These are phyloP conservation scores for Calephelis virginiensis DNA, from an alignment of 1,140 invertebrate genomes.

Conservation along the genomic window DNA sequence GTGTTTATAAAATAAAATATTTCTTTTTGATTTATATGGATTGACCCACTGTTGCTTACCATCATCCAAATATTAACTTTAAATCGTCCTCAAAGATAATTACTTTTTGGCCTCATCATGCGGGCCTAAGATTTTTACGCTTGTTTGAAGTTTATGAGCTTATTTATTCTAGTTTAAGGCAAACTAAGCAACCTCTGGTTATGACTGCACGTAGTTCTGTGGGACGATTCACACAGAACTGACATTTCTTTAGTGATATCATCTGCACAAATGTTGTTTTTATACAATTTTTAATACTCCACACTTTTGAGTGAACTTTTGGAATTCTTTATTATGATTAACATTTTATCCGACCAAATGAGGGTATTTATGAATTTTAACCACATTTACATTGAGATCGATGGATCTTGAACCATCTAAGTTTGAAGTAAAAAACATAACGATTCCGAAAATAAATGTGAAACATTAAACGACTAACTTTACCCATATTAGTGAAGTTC, in stretches of 20 bases:
- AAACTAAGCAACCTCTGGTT: slow-evolving; percentile 20
- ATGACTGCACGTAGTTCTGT: slow-evolving; percentile 26
- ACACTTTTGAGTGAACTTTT: slow-evolving; percentile 58
- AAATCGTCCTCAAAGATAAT: slow-evolving; percentile 1
- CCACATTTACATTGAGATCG: background rate
- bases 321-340: slow-evolving; percentile 38
- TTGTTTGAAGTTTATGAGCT: slow-evolving; percentile 57
- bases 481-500: too few species aligned
- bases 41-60: too few species aligned
- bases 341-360: slow-evolving; percentile 25
- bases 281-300: slow-evolving; percentile 65
- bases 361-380: slow-evolving; percentile 3
- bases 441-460: too few species aligned
- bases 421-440: too few species aligned
- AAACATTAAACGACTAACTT: too few species aligned
- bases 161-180: slow-evolving; percentile 55
- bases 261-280: slow-evolving; percentile 54
- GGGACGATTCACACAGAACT: slow-evolving; percentile 18
- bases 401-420: too few species aligned
- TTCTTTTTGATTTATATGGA: too few species aligned
- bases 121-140: slow-evolving; percentile 49
- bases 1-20: too few species aligned
- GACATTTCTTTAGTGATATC: slow-evolving; percentile 32
- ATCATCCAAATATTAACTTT: background rate
- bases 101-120: slow-evolving; percentile 1